Base-by-base conservation (phyloP, 1,140 invertebrate genomes). In the Adoxophyes honmai region DNA sequence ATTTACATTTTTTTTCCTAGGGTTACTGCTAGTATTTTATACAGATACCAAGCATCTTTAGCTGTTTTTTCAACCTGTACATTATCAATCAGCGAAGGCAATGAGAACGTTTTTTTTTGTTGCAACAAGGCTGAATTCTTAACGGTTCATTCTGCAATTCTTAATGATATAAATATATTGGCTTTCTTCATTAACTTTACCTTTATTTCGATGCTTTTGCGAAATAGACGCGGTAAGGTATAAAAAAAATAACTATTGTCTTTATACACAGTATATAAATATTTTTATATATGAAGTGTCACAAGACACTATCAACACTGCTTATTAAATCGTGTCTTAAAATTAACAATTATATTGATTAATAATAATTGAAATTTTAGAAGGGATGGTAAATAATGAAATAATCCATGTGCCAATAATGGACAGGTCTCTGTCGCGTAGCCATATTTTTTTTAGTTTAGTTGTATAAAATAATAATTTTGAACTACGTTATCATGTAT, bases 401-500 rank as follows among this genome's bases (percentile, higher is more conserved):
- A 70, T 70, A 72, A 73, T 82, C 76, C 61, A 85, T 75, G 84
- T 87, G 84, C 84, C 84, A 87, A 87, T 84, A 81, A 52, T 42
- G 65, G 81, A 79, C 75, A 75, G 75, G 53, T 52, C 10, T 67
- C 78, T 76, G 78, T 84, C 79, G 53, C 68, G 14, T 83, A 86
- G 84, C 82, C 79, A 86, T 87, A 86, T 81, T 79, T 67, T 73
- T 78, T 73, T 79, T 76, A 80, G 73, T 70, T 69, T 81, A 85
- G 80, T 70, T 81, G 74, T 87, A 80, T 68, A 74, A 70, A 82
- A 82, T 70, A 75, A 78, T 76, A 75, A 75, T 78, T 70, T 76
- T 48, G 42, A 57, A 68, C 59, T 77, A 76, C 69, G 66, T 81
- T 81, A 70, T 67, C 39, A 87, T 84, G 73, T 84, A 78, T 85